Percentiles rank a stretch among this genome's conserved stretches.
phyloP scores from a whole-genome alignment of 2,888 invertebrate species.

The Dendrolimus houi region DNA sequence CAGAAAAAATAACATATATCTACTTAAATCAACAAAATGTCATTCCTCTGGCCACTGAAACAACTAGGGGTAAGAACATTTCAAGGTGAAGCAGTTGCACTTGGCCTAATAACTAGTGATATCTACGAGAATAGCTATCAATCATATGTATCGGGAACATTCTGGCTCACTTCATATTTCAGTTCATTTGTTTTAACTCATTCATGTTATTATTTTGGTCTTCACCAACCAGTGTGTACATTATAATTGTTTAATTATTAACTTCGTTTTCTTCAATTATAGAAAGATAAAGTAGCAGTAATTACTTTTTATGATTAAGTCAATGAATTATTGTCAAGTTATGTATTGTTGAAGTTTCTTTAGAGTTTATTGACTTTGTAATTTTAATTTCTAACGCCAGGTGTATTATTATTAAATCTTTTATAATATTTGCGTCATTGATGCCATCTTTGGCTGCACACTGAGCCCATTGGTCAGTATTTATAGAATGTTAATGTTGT shows the following conservation, averaged over 20 bases:
- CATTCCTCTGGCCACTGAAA: constrained; percentile 5
- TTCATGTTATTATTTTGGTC: constrained; percentile 26
- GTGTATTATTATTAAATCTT: constrained; percentile 4
- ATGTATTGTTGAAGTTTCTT: no score
- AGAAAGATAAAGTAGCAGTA: no score
- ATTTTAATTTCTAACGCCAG: no score
- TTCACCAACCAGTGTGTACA: constrained; percentile 3
- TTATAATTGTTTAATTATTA: no score
- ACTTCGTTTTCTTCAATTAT: no score
- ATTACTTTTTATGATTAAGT: no score
- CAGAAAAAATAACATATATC: no score
- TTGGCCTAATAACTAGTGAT: constrained; percentile 60
- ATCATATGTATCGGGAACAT: constrained; percentile 44
- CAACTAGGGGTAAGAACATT: constrained; percentile 51
- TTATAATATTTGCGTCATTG: constrained; percentile 34
- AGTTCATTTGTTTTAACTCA: constrained; percentile 34
- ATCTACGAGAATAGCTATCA: constrained; percentile 56
- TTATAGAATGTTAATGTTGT: constrained; percentile 41
- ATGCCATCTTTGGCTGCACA: constrained; percentile 37
- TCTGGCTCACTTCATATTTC: constrained; percentile 23
- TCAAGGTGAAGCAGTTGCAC: constrained; percentile 47
- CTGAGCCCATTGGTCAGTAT: constrained; percentile 33
- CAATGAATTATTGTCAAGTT: no score
- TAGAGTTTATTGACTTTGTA: no score
- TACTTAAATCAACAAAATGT: no score